Base-by-base conservation (phyloP, 2,113 vertebrate genomes). In the Onychostoma macrolepis region DNA sequence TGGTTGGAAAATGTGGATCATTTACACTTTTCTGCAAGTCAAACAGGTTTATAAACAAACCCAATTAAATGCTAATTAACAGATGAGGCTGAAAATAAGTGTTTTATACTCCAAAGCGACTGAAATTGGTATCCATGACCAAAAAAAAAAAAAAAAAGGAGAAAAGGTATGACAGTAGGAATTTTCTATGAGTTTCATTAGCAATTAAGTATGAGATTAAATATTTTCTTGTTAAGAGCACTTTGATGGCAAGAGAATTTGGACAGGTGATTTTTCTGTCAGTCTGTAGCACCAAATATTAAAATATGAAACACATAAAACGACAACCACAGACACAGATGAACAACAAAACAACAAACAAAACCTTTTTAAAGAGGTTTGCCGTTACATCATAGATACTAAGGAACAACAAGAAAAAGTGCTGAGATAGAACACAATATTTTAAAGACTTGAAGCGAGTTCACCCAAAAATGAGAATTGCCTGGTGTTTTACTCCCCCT, bases 201-300 rank as follows among this genome's bases (percentile, higher is more conserved):
- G 30, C 41, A 61, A 56, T 56, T 33, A 75, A 82, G 72, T 33
- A 87, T 43, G 33, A 82, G 56, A 58, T 84, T 82, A 80, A 38
- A 38, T 87, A 84, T 81, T 77, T 77, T 78, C 48, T 53, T 76
- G 76, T 86, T 91, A 91, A 91, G 91, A 91, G 92, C 92, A 91
- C 91, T 92, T 91, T 86, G 78, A 90, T 87, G 84, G 87, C 84
- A 61, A 83, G 81, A 89, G 67, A 86, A 74, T 85, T 78, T 86
- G 81, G 56, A 90, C 81, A 83, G 83, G 84, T 61, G 84, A 83
- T 48, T 80, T 80, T 89, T 85, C 72, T 78, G 82, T 85, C 72
- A 87, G 85, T 88, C 67, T 30, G 89, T 91, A 92, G 92, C 92
- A 92, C 92, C 92, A 87, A 87, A 85, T 91, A 90, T 89, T 89